These are phyloP conservation scores for Parasteatoda tepidariorum DNA, from an alignment of 1,140 invertebrate species.

Conservation along the genomic window DNA sequence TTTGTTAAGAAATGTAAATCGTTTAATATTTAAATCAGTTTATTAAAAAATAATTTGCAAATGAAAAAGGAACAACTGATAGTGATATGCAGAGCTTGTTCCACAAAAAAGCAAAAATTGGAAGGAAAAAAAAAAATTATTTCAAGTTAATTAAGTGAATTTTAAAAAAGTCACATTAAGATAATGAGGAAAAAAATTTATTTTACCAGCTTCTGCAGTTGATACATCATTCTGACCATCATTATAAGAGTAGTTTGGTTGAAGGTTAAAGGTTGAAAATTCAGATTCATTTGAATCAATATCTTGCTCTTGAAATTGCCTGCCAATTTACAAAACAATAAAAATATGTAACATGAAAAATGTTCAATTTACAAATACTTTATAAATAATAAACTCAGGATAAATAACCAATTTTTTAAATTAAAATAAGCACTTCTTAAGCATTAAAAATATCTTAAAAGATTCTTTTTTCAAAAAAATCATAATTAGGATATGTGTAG, in stretches of 20 bases:
- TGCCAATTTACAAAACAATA: not conserved
- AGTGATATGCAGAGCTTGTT: not conserved
- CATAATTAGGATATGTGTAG: too few species aligned
- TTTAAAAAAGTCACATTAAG: too few species aligned
- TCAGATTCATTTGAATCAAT: constrained; percentile 53
- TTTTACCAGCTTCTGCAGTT: constrained; percentile 9
- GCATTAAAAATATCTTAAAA: too few species aligned
- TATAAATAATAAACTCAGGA: not conserved
- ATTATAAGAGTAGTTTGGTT: constrained; percentile 34
- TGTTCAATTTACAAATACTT: not conserved
- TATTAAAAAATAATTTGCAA: too few species aligned
- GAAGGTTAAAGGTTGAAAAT: constrained; percentile 27
- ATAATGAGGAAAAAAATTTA: too few species aligned
- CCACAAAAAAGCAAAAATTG: not conserved
- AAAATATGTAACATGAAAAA: not conserved
- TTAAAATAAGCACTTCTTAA: too few species aligned
- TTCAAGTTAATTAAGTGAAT: too few species aligned
- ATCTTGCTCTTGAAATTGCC: constrained; percentile 33
- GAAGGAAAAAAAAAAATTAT: not conserved
- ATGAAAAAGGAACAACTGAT: too few species aligned
- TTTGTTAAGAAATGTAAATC: too few species aligned
- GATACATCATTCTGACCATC: constrained; percentile 19
- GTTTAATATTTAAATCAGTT: too few species aligned
- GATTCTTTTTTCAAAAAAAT: too few species aligned
- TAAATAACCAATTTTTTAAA: not conserved